Evolutionary conservation across 2,113 vertebrate species (phyloP).

Genomic region (Notarius quadriscutis): DNA sequence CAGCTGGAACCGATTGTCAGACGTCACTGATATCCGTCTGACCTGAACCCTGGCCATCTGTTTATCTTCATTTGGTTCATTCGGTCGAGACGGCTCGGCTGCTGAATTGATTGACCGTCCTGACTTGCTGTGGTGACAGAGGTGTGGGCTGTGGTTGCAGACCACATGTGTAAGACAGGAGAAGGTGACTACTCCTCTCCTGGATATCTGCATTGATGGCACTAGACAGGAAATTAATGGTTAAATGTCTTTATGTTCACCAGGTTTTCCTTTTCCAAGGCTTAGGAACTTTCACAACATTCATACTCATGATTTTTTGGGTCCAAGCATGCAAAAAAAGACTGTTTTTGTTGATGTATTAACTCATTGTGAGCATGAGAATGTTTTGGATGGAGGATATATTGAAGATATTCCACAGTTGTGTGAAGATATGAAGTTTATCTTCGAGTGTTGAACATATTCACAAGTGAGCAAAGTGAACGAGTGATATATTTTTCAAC

Average conservation of each 20-base stretch:
- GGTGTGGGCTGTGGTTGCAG: slow-evolving; percentile 32
- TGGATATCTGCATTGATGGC: not conserved
- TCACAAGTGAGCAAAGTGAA: too few relatives aligned
- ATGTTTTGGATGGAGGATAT: not conserved
- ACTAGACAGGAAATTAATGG: not conserved
- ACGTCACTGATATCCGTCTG: slow-evolving; percentile 54
- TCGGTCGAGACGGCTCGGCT: slow-evolving; percentile 37
- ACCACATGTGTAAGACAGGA: not conserved
- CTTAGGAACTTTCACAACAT: not conserved
- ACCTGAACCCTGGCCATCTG: slow-evolving; percentile 41
- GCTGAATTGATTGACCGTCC: slow-evolving; percentile 35
- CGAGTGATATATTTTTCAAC: too few relatives aligned
- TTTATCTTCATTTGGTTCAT: slow-evolving; percentile 57
- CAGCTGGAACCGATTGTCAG: slow-evolving; percentile 46
- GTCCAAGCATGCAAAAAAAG: not conserved
- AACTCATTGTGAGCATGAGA: not conserved
- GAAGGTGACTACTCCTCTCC: slow-evolving; percentile 5
- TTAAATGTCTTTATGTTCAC: not conserved
- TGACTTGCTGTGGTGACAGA: slow-evolving; percentile 24
- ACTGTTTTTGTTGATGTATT: not conserved
- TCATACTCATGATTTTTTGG: not conserved
- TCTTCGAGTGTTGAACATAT: too few relatives aligned
- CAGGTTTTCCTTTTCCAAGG: not conserved
- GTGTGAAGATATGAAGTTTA: too few relatives aligned
- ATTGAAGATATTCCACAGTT: not conserved